Percentiles rank a stretch among this genome's conserved stretches.
Evolutionary conservation across 2,797 vertebrate species (phyloP).

Genomic region (Atherinosoma microstoma): DNA sequence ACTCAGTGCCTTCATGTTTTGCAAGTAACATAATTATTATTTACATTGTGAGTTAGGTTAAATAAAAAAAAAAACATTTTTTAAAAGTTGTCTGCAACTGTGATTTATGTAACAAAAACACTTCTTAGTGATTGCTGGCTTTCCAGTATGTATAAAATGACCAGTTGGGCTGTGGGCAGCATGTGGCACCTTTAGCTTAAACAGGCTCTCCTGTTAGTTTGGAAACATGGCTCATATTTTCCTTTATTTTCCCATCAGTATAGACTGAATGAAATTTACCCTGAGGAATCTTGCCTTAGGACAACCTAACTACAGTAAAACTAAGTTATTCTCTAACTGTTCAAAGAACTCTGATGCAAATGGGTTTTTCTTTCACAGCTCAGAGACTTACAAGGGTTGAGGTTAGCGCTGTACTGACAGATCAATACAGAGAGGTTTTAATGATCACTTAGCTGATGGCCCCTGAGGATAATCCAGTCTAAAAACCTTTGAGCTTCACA

Average conservation of each 20-base stretch:
- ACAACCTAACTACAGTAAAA: neutral
- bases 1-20: conserved; percentile 27
- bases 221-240: conserved; percentile 70
- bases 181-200: conserved; percentile 63
- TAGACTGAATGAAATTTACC: conserved; percentile 27
- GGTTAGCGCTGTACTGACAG: conserved; percentile 27
- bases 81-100: conserved; percentile 11
- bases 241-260: conserved; percentile 52
- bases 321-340: conserved; percentile 4
- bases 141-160: conserved; percentile 52
- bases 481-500: conserved; percentile 49
- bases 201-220: conserved; percentile 61
- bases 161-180: conserved; percentile 51
- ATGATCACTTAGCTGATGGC: conserved; percentile 35
- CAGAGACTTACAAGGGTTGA: conserved; percentile 27
- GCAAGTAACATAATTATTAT: conserved; percentile 9
- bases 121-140: conserved; percentile 13
- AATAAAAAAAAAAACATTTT: neutral
- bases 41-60: no score
- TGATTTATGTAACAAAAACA: conserved; percentile 35
- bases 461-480: conserved; percentile 59
- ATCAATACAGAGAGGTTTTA: conserved; percentile 62
- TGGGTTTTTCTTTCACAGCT: conserved; percentile 8
- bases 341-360: conserved; percentile 1
- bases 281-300: neutral